A percentile compares a stretch with the other conserved stretches of the same genome.
phyloP scores from a whole-genome alignment of 2,888 invertebrate genomes.

The Lycaena phlaeas region DNA sequence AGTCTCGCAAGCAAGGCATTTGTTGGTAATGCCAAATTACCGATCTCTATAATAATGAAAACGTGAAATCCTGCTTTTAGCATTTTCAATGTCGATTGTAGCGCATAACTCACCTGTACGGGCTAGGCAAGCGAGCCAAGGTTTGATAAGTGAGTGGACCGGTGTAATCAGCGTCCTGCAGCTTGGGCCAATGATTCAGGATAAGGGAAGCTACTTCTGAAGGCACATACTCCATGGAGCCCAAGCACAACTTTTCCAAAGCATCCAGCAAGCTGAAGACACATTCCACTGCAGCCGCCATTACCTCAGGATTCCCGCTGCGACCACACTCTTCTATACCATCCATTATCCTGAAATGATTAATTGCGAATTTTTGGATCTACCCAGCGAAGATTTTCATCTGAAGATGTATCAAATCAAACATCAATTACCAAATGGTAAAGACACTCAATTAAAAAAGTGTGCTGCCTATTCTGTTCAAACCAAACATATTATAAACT shows the following conservation, averaged over 20 bases:
- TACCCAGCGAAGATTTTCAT: no score
- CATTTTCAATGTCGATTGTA: no score
- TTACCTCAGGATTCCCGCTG: conserved; percentile 81
- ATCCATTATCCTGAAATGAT: conserved; percentile 81
- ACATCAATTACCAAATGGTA: no score
- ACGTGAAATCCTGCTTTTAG: no score
- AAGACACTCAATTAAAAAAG: no score
- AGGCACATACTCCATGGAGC: conserved; percentile 60
- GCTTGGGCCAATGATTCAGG: conserved; percentile 75
- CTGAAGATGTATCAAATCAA: no score
- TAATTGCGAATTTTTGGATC: no score
- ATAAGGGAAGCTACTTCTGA: conserved; percentile 60
- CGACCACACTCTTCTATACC: conserved; percentile 94
- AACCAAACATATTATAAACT: no score
- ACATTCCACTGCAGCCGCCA: conserved; percentile 87
- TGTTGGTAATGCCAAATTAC: no score
- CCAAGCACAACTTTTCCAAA: conserved; percentile 86
- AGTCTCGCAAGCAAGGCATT: no score
- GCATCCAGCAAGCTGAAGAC: conserved; percentile 88
- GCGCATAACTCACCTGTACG: conserved; percentile 77
- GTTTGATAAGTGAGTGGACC: conserved; percentile 90
- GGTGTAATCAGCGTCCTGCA: conserved; percentile 85
- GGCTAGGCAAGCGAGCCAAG: conserved; percentile 85
- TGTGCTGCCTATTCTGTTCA: no score
- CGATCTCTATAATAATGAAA: no score